phyloP scores from a whole-genome alignment of 2,797 vertebrate genomes.

The Coregonus suidteri region DNA sequence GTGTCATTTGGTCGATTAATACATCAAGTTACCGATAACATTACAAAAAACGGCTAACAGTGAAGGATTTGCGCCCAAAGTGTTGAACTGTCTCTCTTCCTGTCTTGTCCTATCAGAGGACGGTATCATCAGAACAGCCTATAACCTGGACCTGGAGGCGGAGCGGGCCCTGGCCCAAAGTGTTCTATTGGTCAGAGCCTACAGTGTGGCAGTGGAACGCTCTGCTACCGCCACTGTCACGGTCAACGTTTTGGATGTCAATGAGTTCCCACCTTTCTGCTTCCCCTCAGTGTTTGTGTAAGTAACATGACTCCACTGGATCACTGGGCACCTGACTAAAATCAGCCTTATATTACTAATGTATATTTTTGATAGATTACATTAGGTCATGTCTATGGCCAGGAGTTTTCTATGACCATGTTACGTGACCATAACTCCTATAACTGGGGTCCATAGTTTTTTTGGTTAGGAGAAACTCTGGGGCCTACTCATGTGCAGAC shows the following conservation, averaged over 20 bases:
- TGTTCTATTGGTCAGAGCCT: constrained; percentile 34
- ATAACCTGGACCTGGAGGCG: constrained; percentile 37
- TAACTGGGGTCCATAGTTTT: background rate
- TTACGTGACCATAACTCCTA: too few relatives aligned
- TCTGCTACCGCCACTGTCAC: constrained; percentile 30
- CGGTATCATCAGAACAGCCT: constrained; percentile 39
- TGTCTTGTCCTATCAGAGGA: constrained; percentile 15
- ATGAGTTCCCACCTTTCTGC: constrained; percentile 39
- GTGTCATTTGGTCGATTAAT: too few relatives aligned
- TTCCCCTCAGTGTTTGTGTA: constrained; percentile 37
- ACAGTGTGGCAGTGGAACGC: constrained; percentile 22
- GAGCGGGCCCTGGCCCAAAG: constrained; percentile 21
- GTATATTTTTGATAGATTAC: background rate
- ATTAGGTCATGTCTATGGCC: background rate
- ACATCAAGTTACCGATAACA: too few relatives aligned
- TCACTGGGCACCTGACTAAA: too few relatives aligned
- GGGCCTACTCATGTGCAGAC: background rate
- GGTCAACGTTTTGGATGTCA: constrained; percentile 41
- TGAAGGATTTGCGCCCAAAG: too few relatives aligned
- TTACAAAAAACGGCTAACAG: too few relatives aligned
- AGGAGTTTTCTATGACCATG: background rate
- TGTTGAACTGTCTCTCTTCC: background rate
- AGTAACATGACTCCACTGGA: background rate
- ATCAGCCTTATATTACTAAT: too few relatives aligned
- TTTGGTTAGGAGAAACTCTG: too few relatives aligned